These are phyloP conservation scores for Parapristionchus giblindavisi DNA, from an alignment of 2,888 invertebrate genomes.

Conservation along the genomic window DNA sequence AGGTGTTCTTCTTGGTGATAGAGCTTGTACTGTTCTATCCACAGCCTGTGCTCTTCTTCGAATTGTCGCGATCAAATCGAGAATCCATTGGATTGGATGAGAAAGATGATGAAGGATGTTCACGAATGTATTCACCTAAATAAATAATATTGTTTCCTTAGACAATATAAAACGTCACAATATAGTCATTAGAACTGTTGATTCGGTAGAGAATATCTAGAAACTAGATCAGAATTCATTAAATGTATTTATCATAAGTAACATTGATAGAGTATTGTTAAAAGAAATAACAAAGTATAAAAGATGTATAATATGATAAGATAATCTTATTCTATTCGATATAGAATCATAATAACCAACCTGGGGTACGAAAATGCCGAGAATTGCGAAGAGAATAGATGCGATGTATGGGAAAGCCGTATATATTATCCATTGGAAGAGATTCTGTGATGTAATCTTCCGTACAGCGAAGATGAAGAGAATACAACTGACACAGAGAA, in stretches of 20 bases:
- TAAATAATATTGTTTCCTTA: too few species aligned
- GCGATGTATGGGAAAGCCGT: slow-evolving; percentile 24
- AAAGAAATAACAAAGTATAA: too few species aligned
- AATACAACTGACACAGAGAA: neutral
- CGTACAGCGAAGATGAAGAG: slow-evolving; percentile 11
- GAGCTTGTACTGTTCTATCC: neutral
- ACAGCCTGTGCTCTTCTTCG: slow-evolving; percentile 10
- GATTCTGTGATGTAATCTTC: slow-evolving; percentile 1
- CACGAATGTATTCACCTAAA: slow-evolving; percentile 32
- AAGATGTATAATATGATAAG: too few species aligned
- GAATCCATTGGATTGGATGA: slow-evolving; percentile 29
- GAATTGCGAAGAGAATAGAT: slow-evolving; percentile 23
- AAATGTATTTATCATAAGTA: too few species aligned
- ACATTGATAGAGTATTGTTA: too few species aligned
- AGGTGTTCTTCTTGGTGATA: slow-evolving; percentile 9
- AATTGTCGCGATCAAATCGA: slow-evolving; percentile 29
- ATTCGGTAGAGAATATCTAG: too few species aligned
- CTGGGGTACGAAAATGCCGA: slow-evolving; percentile 34
- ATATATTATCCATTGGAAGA: slow-evolving; percentile 28
- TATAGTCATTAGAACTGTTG: too few species aligned
- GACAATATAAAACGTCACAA: too few species aligned
- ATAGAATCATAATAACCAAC: neutral
- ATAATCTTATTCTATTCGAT: too few species aligned
- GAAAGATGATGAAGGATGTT: slow-evolving; percentile 29
- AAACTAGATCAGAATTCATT: too few species aligned